Conservation (phyloP, 64 coral and sea anemone genomes). For the Cladopsammia gracilis region DNA sequence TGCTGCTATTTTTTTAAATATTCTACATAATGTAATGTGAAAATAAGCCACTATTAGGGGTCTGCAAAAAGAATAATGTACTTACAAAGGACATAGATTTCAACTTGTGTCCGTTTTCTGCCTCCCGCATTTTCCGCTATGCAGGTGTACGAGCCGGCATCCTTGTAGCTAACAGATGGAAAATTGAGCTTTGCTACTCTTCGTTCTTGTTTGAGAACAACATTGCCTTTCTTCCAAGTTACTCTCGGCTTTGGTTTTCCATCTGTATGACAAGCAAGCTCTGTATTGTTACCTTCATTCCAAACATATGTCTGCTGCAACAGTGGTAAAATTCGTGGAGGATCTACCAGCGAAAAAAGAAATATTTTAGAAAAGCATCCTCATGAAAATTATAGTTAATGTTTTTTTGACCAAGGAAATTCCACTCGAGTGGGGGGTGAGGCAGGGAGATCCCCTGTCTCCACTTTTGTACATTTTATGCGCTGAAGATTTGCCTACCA, state of each 20-base stretch:
- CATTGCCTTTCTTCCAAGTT: constrained; percentile 34
- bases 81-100: constrained; percentile 66
- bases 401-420: no score
- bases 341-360: constrained; percentile 29
- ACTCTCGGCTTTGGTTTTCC: constrained; percentile 62
- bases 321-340: constrained; percentile 21
- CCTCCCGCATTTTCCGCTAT: constrained; percentile 52
- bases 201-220: neutral
- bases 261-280: constrained; percentile 25
- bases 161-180: constrained; percentile 40
- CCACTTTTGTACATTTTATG: no score
- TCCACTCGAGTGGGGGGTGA: no score
- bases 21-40: no score
- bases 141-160: constrained; percentile 45
- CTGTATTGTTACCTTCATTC: constrained; percentile 32
- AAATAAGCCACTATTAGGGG: no score
- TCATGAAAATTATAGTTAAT: neutral
- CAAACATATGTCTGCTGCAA: neutral
- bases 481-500: no score
- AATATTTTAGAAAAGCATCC: neutral
- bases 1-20: no score
- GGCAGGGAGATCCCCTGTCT: no score
- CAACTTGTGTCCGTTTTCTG: neutral
- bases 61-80: neutral
- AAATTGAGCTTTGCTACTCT: constrained; percentile 26